phyloP scores from a whole-genome alignment of 2,113 vertebrate genomes.

The Gopherus evgoodei region DNA sequence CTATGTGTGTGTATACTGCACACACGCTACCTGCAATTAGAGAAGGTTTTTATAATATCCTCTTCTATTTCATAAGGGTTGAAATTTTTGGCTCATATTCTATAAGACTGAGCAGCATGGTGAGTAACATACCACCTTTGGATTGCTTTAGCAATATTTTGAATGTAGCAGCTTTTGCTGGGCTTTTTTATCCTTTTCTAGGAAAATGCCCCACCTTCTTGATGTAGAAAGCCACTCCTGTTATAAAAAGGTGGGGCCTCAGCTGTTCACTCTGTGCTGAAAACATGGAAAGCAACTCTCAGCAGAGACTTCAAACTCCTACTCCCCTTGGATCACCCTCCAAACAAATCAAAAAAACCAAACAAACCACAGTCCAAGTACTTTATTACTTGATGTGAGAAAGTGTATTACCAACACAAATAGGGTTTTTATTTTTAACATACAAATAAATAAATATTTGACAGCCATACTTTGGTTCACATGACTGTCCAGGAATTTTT shows the following conservation, averaged over 20 bases:
- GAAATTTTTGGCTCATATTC: not conserved
- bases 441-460: not conserved
- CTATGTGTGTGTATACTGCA: not conserved
- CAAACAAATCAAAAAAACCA: not conserved
- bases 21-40: not conserved
- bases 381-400: not conserved
- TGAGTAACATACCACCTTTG: not conserved
- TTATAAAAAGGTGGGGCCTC: not conserved
- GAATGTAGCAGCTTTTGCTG: not conserved
- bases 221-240: too few relatives aligned
- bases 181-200: not conserved
- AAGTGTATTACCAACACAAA: not conserved
- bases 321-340: not conserved
- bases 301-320: not conserved
- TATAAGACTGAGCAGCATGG: not conserved
- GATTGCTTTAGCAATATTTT: not conserved
- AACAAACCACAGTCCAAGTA: not conserved
- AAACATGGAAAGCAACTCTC: not conserved
- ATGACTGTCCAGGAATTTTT: not conserved
- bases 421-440: not conserved
- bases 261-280: not conserved
- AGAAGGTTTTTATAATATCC: not conserved
- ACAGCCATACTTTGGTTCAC: not conserved
- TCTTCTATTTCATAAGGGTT: not conserved
- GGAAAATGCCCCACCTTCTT: not conserved